phyloP scores from a whole-genome alignment of 2,888 invertebrate genomes.

The Itoplectis maculator region DNA sequence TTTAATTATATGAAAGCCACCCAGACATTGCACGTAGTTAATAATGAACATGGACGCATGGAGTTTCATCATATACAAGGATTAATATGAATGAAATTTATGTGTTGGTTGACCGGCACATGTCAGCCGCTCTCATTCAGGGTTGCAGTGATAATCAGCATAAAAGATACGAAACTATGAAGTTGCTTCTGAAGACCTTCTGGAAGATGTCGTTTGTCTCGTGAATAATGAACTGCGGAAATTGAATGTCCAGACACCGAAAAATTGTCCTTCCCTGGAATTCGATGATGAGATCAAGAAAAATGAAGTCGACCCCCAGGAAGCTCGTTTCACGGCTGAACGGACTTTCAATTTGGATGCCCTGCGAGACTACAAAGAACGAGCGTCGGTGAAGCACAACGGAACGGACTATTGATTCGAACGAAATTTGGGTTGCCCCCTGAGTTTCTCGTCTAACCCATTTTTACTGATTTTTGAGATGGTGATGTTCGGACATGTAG shows the following conservation, averaged over 20 bases:
- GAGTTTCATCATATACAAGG: background rate
- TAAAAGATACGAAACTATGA: background rate
- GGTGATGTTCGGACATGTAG: too few relatives aligned
- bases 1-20: constrained; percentile 31
- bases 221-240: background rate
- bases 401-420: constrained; percentile 2
- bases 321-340: constrained; percentile 65
- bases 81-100: too few relatives aligned
- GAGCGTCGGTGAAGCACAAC: background rate
- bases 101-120: background rate
- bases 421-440: background rate
- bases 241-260: constrained; percentile 7
- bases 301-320: background rate
- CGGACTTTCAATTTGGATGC: background rate
- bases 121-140: background rate
- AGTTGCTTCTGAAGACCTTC: background rate
- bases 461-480: constrained; percentile 36
- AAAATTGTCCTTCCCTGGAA: background rate
- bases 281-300: background rate
- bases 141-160: background rate
- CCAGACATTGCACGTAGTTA: constrained; percentile 20
- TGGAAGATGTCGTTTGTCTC: background rate
- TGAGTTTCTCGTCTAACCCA: constrained; percentile 24
- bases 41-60: background rate
- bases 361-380: constrained; percentile 7